Conservation (phyloP, 1,140 invertebrate genomes). For the Drosophila azteca region DNA sequence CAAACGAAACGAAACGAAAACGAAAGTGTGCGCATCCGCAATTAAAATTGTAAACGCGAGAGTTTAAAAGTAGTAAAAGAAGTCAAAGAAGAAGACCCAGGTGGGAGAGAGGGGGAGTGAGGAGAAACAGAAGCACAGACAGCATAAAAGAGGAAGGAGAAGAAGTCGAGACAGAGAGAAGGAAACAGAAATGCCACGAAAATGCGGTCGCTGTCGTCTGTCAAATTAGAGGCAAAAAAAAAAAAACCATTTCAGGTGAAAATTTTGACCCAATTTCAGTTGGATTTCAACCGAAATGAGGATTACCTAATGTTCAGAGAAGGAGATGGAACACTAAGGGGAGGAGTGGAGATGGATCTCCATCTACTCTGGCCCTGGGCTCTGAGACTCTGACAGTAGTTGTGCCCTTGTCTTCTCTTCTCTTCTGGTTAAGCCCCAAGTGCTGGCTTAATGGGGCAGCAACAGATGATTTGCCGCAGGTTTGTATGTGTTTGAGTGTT, state of each 20-base stretch:
- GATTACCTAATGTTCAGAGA: conserved; percentile 40
- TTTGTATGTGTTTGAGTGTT: too few species aligned
- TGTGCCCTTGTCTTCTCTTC: too few species aligned
- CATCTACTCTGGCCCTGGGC: too few species aligned
- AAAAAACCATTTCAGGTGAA: conserved; percentile 42
- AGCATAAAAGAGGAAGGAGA: conserved; percentile 40
- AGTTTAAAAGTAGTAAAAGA: conserved; percentile 47
- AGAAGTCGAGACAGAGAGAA: conserved; percentile 2
- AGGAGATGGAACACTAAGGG: not conserved
- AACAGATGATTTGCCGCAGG: too few species aligned
- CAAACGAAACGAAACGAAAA: conserved; percentile 60
- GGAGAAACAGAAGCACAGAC: conserved; percentile 43
- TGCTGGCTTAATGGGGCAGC: too few species aligned
- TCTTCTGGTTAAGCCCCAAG: too few species aligned
- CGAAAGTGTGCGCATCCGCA: conserved; percentile 80
- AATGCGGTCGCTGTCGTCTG: conserved; percentile 59
- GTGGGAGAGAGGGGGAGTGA: too few species aligned
- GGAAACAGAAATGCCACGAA: conserved; percentile 58
- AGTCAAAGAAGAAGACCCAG: conserved; percentile 1
- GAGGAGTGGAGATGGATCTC: too few species aligned
- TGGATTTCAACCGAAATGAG: conserved; percentile 25
- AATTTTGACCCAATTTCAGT: conserved; percentile 56
- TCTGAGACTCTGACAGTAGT: too few species aligned
- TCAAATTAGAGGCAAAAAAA: conserved; percentile 66
- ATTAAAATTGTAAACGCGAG: conserved; percentile 72